Evolutionary conservation across 2,888 invertebrate genomes (phyloP).

Genomic region (Fissipunctia ypsillon): DNA sequence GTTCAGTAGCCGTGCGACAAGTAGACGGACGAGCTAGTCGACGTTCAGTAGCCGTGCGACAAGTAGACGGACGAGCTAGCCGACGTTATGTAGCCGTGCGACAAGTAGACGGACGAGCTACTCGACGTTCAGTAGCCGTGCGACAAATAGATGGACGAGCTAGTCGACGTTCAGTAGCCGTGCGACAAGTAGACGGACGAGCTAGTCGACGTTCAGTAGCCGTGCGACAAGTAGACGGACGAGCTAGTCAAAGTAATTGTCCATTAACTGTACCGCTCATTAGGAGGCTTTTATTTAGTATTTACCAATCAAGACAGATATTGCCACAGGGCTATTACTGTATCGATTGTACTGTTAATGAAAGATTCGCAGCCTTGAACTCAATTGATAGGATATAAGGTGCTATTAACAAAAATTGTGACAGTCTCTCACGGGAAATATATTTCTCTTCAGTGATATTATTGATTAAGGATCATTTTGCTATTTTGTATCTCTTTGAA

Average conservation of each 20-base stretch:
- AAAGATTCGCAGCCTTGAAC: constrained; percentile 25
- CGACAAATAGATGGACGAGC: no score
- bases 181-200: background rate
- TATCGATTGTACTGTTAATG: constrained; percentile 22
- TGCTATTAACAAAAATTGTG: constrained; percentile 39
- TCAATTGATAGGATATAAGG: constrained; percentile 24
- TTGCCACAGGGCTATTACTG: constrained; percentile 15
- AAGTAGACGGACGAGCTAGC: no score
- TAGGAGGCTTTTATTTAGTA: constrained; percentile 11
- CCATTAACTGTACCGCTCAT: constrained; percentile 23
- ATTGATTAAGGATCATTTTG: constrained; percentile 14
- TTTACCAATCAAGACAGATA: constrained; percentile 24
- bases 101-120: no score
- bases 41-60: no score
- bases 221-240: background rate
- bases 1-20: no score
- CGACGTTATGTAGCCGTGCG: no score
- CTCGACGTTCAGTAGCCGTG: no score
- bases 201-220: no score
- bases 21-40: no score
- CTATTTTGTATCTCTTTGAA: constrained; percentile 5
- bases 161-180: background rate
- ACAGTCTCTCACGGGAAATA: constrained; percentile 51
- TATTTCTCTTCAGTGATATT: constrained; percentile 20
- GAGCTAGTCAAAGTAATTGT: background rate